A percentile compares a stretch with the other conserved stretches of the same genome.
phyloP scores from a whole-genome alignment of 1,140 invertebrate species.

The Thaumetopoea pityocampa region DNA sequence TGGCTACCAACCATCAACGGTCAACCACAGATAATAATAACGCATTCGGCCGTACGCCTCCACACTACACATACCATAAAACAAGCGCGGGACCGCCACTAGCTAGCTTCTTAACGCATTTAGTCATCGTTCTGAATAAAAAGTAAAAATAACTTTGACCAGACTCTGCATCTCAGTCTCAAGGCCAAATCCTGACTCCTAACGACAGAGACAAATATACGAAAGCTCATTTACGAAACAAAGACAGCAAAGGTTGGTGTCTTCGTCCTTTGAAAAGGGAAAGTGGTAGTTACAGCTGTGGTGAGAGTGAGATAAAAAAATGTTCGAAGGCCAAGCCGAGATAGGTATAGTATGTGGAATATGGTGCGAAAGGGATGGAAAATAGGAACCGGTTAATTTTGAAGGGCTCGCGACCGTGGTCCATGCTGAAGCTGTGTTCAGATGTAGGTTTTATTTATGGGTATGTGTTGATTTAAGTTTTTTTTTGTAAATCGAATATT shows the following conservation, averaged over 20 bases:
- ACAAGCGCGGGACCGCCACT: slow-evolving; percentile 34
- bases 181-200: slow-evolving; percentile 68
- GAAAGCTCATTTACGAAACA: slow-evolving; percentile 8
- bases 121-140: slow-evolving; percentile 70
- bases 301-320: slow-evolving; percentile 74
- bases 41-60: slow-evolving; percentile 13
- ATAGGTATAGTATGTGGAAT: slow-evolving; percentile 19
- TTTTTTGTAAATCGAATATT: slow-evolving; percentile 11
- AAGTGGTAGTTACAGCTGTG: slow-evolving; percentile 63
- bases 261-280: slow-evolving; percentile 75
- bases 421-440: slow-evolving; percentile 46
- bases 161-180: slow-evolving; percentile 64
- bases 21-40: slow-evolving; percentile 17
- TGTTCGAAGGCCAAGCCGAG: slow-evolving; percentile 53
- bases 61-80: slow-evolving; percentile 20
- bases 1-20: slow-evolving; percentile 18
- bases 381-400: slow-evolving; percentile 69
- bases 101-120: slow-evolving; percentile 54
- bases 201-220: slow-evolving; percentile 35
- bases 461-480: slow-evolving; percentile 49
- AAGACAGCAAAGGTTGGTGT: slow-evolving; percentile 38
- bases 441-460: slow-evolving; percentile 48
- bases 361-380: slow-evolving; percentile 32
- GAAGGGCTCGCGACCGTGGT: slow-evolving; percentile 61
- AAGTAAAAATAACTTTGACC: slow-evolving; percentile 71